phyloP scores from a whole-genome alignment of 2,797 vertebrate genomes.

The Protosalanx chinensis region DNA sequence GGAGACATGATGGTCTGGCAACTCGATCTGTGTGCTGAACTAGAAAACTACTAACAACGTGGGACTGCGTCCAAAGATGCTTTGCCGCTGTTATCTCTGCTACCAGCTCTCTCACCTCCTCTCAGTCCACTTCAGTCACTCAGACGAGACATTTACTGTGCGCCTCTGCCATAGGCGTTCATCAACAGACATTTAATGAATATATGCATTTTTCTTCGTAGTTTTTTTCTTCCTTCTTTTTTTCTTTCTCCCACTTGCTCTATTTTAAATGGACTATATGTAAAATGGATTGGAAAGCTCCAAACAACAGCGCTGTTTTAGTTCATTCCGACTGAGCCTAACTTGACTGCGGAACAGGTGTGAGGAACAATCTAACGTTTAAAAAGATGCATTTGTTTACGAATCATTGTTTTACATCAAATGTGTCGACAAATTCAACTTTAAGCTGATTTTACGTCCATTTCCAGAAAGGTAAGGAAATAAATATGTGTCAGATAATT shows the following conservation, averaged over 20 bases:
- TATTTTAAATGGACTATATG: too few species aligned
- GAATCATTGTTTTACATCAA: not conserved
- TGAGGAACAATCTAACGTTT: not conserved
- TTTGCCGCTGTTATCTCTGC: not conserved
- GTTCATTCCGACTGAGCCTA: constrained; percentile 21
- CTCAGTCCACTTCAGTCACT: not conserved
- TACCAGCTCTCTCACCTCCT: not conserved
- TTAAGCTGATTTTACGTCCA: not conserved
- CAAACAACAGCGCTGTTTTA: constrained; percentile 7
- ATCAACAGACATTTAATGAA: constrained; percentile 12
- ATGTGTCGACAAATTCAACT: not conserved
- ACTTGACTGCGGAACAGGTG: constrained; percentile 20
- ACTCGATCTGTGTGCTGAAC: constrained; percentile 6
- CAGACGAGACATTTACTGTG: constrained; percentile 11
- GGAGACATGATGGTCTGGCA: not conserved
- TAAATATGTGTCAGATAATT: not conserved
- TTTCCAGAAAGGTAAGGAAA: not conserved
- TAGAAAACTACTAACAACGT: constrained; percentile 3
- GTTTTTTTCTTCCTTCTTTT: not conserved
- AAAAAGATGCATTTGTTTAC: not conserved
- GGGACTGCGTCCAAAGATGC: not conserved
- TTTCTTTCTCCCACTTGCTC: not conserved
- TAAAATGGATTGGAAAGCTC: constrained; percentile 6
- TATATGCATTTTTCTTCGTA: not conserved
- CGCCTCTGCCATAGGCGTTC: constrained; percentile 26